Conservation (phyloP, 2,888 invertebrate species). For the Morpho achilles region DNA sequence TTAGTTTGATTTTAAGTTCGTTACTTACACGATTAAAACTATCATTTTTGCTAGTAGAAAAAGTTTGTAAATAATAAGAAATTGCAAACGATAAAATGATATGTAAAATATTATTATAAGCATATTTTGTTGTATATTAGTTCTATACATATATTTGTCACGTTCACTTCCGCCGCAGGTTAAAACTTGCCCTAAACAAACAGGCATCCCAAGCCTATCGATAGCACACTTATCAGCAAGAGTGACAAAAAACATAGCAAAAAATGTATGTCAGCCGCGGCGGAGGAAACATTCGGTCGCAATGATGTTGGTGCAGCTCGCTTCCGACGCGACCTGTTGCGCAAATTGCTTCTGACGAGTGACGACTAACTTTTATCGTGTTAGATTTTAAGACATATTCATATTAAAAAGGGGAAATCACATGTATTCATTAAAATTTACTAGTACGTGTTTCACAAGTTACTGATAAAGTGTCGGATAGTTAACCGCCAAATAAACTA, state of each 20-base stretch:
- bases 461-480: too few relatives aligned
- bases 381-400: not conserved
- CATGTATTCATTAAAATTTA: too few relatives aligned
- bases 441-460: too few relatives aligned
- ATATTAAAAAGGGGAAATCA: too few relatives aligned
- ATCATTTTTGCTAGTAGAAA: too few relatives aligned
- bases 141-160: conserved; percentile 21
- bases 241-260: conserved; percentile 65
- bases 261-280: conserved; percentile 63
- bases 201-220: conserved; percentile 65
- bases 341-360: conserved; percentile 52
- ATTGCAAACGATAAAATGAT: too few relatives aligned
- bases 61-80: too few relatives aligned
- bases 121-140: too few relatives aligned
- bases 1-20: too few relatives aligned
- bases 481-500: too few relatives aligned
- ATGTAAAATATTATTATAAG: too few relatives aligned
- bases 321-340: conserved; percentile 79
- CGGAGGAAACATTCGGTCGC: conserved; percentile 77
- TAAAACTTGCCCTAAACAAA: conserved; percentile 69
- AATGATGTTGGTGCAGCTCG: conserved; percentile 74
- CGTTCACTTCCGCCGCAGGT: conserved; percentile 66
- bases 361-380: conserved; percentile 10
- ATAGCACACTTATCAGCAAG: conserved; percentile 73
- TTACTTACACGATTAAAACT: too few relatives aligned